Evolutionary conservation across 2,888 invertebrate species (phyloP).

Genomic region (Eupithecia subfuscata): DNA sequence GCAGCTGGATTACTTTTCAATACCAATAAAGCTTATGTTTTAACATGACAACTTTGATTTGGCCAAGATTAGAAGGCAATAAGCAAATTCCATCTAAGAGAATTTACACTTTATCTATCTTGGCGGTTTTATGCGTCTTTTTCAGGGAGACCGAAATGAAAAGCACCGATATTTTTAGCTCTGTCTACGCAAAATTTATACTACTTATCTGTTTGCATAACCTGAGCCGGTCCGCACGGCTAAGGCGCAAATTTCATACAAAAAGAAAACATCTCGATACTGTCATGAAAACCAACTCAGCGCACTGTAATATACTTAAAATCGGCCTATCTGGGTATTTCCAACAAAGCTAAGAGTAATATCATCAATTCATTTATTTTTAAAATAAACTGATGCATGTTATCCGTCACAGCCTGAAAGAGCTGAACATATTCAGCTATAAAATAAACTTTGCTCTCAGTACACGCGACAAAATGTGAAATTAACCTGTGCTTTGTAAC

Average conservation of each 20-base stretch:
- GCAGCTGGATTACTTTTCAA: slow-evolving; percentile 3
- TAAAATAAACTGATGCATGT: background rate
- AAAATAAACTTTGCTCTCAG: slow-evolving; percentile 27
- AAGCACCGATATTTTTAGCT: too few species aligned
- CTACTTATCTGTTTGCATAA: too few species aligned
- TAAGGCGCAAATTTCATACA: background rate
- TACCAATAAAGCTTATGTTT: background rate
- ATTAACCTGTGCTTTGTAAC: slow-evolving; percentile 49
- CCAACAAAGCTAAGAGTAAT: background rate
- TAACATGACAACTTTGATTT: background rate
- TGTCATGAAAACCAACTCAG: background rate
- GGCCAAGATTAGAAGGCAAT: too few species aligned
- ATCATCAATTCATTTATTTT: background rate
- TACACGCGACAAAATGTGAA: slow-evolving; percentile 43
- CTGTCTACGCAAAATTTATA: too few species aligned
- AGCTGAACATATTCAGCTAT: slow-evolving; percentile 19
- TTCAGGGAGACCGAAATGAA: too few species aligned
- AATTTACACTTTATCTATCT: too few species aligned
- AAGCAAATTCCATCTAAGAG: too few species aligned
- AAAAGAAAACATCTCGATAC: background rate
- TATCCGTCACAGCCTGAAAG: background rate
- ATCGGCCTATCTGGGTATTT: background rate
- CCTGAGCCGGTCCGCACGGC: background rate
- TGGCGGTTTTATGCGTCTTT: too few species aligned
- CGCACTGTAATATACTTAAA: background rate